Conservation (phyloP, 1,140 invertebrate genomes). For the Oryctes rhinoceros region DNA sequence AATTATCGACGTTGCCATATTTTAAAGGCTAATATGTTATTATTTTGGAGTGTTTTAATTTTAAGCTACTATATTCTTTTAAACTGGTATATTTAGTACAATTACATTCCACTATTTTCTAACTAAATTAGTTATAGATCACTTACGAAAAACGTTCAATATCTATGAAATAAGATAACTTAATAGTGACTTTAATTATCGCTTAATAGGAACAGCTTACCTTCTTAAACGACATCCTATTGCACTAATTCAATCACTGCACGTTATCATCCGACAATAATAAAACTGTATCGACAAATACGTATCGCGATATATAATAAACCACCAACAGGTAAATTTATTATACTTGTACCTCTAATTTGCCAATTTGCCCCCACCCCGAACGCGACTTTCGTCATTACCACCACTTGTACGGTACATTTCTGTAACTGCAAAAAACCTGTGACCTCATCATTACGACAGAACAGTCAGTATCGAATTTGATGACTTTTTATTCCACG, state of each 20-base stretch:
- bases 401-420: neutral
- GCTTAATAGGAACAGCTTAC: neutral
- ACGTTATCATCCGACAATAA: neutral
- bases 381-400: neutral
- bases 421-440: neutral
- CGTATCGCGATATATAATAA: neutral
- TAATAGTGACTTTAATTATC: neutral
- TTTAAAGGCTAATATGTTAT: too few relatives aligned
- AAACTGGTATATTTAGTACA: too few relatives aligned
- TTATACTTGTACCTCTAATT: neutral
- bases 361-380: constrained; percentile 5
- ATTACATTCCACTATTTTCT: too few relatives aligned
- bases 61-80: too few relatives aligned
- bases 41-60: too few relatives aligned
- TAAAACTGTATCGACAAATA: neutral
- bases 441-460: constrained; percentile 21
- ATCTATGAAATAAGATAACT: neutral
- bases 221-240: neutral
- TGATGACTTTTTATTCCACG: neutral
- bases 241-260: neutral
- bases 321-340: neutral
- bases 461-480: neutral
- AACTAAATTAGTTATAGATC: too few relatives aligned
- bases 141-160: too few relatives aligned
- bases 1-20: too few relatives aligned